phyloP scores from a whole-genome alignment of 2,888 invertebrate genomes.

The Hirtodrosophila histrioides region DNA sequence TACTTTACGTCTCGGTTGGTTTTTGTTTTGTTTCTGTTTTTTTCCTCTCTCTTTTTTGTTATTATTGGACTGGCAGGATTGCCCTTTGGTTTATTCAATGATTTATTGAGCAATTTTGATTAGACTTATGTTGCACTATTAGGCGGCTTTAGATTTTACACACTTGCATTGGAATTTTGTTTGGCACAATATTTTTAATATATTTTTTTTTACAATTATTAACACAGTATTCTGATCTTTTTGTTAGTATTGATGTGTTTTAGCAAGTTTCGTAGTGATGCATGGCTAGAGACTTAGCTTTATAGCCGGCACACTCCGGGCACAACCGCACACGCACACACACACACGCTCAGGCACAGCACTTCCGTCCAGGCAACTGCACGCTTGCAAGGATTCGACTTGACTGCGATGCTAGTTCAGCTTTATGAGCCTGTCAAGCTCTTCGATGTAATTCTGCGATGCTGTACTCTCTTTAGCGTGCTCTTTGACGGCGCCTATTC shows the following conservation, averaged over 20 bases:
- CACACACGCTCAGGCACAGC: conserved; percentile 26
- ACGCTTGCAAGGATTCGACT: conserved; percentile 64
- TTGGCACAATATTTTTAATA: conserved; percentile 60
- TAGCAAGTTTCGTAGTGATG: conserved; percentile 34
- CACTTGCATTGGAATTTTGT: conserved; percentile 19
- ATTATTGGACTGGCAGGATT: conserved; percentile 24
- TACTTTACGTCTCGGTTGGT: conserved; percentile 31
- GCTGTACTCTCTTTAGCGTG: conserved; percentile 52
- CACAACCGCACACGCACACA: conserved; percentile 27
- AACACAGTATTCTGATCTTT: conserved; percentile 11
- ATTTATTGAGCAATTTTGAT: conserved; percentile 44
- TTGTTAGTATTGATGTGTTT: conserved; percentile 42
- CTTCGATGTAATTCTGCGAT: conserved; percentile 32
- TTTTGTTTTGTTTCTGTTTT: conserved; percentile 26
- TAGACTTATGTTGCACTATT: conserved; percentile 32
- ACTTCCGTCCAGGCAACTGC: conserved; percentile 65
- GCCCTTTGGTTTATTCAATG: conserved; percentile 18
- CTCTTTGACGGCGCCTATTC: conserved; percentile 54
- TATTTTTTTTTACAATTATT: conserved; percentile 3
- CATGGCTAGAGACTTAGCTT: conserved; percentile 12
- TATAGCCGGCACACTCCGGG: conserved; percentile 47
- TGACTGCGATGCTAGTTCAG: conserved; percentile 58
- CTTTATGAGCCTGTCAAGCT: conserved; percentile 29
- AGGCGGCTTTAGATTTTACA: conserved; percentile 41
- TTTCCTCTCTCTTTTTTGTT: conserved; percentile 16